Percentiles rank a stretch among this genome's conserved stretches.
phyloP scores from a whole-genome alignment of 2,888 invertebrate species.

The Polietes domitor region DNA sequence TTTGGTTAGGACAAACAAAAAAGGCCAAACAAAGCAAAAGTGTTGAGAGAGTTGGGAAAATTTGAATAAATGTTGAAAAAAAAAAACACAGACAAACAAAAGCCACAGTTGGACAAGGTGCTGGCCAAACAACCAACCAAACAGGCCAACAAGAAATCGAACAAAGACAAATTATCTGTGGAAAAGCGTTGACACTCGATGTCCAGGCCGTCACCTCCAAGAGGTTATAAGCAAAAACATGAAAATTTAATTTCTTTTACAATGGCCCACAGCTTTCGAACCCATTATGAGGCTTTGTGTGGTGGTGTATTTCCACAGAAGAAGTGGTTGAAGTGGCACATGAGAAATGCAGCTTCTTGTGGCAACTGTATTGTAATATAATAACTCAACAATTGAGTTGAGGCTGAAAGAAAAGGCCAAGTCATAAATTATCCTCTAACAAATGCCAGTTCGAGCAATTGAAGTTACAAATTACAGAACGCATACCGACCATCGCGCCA shows the following conservation, averaged over 20 bases:
- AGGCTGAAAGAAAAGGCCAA: background rate
- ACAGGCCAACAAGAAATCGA: background rate
- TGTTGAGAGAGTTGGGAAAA: slow-evolving; percentile 42
- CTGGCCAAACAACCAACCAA: background rate
- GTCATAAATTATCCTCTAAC: slow-evolving; percentile 42
- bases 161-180: slow-evolving; percentile 39
- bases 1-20: no score
- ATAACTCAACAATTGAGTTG: slow-evolving; percentile 31
- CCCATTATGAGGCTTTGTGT: no score
- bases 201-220: slow-evolving; percentile 13
- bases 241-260: slow-evolving; percentile 26
- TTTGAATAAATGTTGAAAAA: slow-evolving; percentile 47
- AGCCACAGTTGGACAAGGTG: background rate
- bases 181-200: slow-evolving; percentile 7
- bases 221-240: slow-evolving; percentile 36
- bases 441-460: slow-evolving; percentile 37
- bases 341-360: no score
- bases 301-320: no score
- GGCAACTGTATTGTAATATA: slow-evolving; percentile 12
- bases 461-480: slow-evolving; percentile 43
- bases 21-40: slow-evolving; percentile 24
- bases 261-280: no score
- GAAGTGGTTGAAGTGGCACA: no score
- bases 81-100: background rate
- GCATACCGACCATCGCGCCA: no score